Conservation (phyloP, 2,113 vertebrate species). For the Brienomyrus longianalis region DNA sequence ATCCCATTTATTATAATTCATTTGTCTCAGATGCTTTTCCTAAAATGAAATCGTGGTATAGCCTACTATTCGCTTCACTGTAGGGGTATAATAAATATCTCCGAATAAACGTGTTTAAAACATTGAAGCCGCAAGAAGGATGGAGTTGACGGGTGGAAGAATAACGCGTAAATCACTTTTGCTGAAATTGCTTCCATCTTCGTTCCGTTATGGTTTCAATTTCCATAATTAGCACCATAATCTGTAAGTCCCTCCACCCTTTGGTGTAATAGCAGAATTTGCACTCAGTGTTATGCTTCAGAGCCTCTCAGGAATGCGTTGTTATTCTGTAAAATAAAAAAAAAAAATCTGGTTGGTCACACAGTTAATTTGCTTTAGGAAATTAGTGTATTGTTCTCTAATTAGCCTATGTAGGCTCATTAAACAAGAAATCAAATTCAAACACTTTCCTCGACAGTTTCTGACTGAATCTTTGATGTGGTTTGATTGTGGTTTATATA, state of each 20-base stretch:
- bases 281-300: slow-evolving; percentile 35
- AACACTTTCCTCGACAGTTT: slow-evolving; percentile 66
- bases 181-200: slow-evolving; percentile 84
- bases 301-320: slow-evolving; percentile 49
- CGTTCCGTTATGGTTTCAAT: slow-evolving; percentile 71
- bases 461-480: slow-evolving; percentile 72
- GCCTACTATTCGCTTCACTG: background rate
- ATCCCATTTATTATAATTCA: background rate
- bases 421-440: slow-evolving; percentile 56
- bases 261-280: slow-evolving; percentile 52
- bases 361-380: slow-evolving; percentile 42
- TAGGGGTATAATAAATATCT: background rate
- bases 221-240: slow-evolving; percentile 84
- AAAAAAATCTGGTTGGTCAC: slow-evolving; percentile 38
- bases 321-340: slow-evolving; percentile 53
- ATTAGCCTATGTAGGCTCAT: slow-evolving; percentile 32
- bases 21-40: background rate
- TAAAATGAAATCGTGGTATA: background rate
- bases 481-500: slow-evolving; percentile 69
- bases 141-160: slow-evolving; percentile 70
- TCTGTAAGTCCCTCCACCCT: slow-evolving; percentile 72
- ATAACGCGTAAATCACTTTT: slow-evolving; percentile 74
- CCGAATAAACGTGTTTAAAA: slow-evolving; percentile 27
- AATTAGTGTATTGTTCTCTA: slow-evolving; percentile 35
- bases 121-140: slow-evolving; percentile 47